Evolutionary conservation across 2,113 vertebrate species (phyloP).

Genomic region (Amphiprion percula): DNA sequence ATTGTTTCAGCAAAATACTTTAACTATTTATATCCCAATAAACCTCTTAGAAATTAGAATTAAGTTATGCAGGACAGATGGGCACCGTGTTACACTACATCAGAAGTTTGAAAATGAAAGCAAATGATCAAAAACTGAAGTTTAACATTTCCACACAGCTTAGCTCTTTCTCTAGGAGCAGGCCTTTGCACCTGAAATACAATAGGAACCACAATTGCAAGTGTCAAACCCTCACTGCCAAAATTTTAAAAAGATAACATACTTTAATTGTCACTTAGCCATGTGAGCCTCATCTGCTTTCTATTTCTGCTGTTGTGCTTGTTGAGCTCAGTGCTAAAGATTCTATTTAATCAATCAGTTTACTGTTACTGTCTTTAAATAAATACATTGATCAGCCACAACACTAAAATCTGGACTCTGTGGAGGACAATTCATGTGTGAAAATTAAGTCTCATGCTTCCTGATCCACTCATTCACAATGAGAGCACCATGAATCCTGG

Average conservation of each 20-base stretch:
- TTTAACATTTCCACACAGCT: neutral
- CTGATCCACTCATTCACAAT: no score
- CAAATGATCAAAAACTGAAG: conserved; percentile 21
- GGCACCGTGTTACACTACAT: conserved; percentile 12
- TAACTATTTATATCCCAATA: conserved; percentile 46
- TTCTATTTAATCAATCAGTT: no score
- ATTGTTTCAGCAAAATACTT: conserved; percentile 59
- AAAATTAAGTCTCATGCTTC: no score
- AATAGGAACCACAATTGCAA: neutral
- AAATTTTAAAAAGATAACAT: neutral
- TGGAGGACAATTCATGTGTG: no score
- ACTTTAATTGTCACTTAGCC: neutral
- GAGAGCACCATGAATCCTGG: no score
- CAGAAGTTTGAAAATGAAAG: conserved; percentile 18
- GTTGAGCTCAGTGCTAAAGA: no score
- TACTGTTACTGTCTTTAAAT: no score
- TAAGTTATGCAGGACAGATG: conserved; percentile 54
- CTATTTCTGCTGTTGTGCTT: neutral
- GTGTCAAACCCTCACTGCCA: neutral
- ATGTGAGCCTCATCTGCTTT: neutral
- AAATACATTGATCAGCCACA: no score
- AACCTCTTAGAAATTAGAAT: conserved; percentile 58
- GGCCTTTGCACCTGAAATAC: neutral
- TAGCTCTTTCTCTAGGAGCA: neutral
- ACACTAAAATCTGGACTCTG: no score